These are phyloP conservation scores for Loris lydekkerianus DNA, from an alignment of 2,797 vertebrate genomes.

Conservation along the genomic window DNA sequence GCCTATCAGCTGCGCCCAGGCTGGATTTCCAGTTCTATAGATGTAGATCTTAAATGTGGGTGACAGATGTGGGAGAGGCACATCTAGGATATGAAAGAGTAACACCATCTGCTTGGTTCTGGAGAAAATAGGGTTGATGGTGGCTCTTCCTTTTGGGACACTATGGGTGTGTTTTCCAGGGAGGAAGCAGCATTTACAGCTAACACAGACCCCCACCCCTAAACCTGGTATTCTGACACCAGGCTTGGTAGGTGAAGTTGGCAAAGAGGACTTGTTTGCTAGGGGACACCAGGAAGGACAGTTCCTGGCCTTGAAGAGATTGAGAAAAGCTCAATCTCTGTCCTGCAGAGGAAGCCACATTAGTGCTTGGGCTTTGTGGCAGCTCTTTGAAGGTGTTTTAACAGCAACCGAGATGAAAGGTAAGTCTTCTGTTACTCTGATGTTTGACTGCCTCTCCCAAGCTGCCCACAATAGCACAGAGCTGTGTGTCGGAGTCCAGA, in stretches of 20 bases:
- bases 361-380: neutral
- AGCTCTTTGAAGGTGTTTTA: neutral
- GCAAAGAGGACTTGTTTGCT: neutral
- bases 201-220: neutral
- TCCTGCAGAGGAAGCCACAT: neutral
- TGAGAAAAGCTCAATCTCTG: neutral
- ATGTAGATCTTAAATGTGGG: slow-evolving; percentile 78
- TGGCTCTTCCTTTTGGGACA: neutral
- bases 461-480: neutral
- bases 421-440: neutral
- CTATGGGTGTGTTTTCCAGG: neutral
- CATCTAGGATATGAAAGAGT: slow-evolving; percentile 71
- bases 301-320: neutral
- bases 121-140: slow-evolving; percentile 14
- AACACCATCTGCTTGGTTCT: slow-evolving; percentile 50
- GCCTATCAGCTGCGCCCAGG: slow-evolving; percentile 45
- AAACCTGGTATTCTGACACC: neutral
- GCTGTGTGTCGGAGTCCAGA: neutral
- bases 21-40: slow-evolving; percentile 64
- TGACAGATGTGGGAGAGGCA: slow-evolving; percentile 65
- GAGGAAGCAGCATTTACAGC: neutral
- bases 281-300: neutral
- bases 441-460: neutral
- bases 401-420: too few species aligned
- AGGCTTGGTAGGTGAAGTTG: neutral